Base-by-base conservation (phyloP, 2,113 vertebrate genomes). In the Hemibates koningsi region DNA sequence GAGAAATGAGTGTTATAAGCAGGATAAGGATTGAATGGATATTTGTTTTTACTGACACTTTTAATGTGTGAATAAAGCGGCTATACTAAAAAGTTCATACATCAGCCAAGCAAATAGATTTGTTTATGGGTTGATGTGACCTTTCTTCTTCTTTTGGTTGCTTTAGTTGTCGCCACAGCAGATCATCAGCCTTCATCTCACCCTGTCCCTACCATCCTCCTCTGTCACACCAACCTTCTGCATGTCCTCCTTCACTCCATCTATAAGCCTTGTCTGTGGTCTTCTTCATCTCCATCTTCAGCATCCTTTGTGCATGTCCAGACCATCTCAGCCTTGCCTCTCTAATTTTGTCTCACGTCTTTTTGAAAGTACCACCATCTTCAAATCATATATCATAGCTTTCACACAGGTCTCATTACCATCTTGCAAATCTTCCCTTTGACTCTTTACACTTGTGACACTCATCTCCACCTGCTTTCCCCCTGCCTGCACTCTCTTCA, bases 81-180 rank as follows among this genome's bases (percentile, higher is more conserved):
- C 76, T 36, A 4, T 21, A 9, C 3, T 17, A n/a, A 9, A 50
- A 68, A 9, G 34, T n/a, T 53, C 5, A 76, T 36, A 36, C 5
- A 73, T 9, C 38, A 24, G 21, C 2, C n/a, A 43, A 41, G n/a
- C n/a, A 27, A 16, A 21, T 38, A 53, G 36, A 66, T 66, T 5
- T 66, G 61, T 43, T 38, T 57, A 56, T 27, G 34, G 79, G 13
- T 27, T 41, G 19, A 66, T 66, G 34, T 38, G 61, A 38, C 61
- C 34, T 81, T 81, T 81, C 66, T 71, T 43, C 66, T 24, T 71
- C 38, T 38, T 68, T 68, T 68, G 34, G 34, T n/a, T 68, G 61
- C 61, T 68, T 68, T 21, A 68, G 34, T 38, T 68, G 19, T 38
- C 4, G 3, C 61, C 34, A 68, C 3, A 71, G 17, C 36, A 6